Percentiles rank a stretch among this genome's conserved stretches.
Evolutionary conservation across 2,113 vertebrate genomes (phyloP).

Genomic region (Sardina pilchardus): DNA sequence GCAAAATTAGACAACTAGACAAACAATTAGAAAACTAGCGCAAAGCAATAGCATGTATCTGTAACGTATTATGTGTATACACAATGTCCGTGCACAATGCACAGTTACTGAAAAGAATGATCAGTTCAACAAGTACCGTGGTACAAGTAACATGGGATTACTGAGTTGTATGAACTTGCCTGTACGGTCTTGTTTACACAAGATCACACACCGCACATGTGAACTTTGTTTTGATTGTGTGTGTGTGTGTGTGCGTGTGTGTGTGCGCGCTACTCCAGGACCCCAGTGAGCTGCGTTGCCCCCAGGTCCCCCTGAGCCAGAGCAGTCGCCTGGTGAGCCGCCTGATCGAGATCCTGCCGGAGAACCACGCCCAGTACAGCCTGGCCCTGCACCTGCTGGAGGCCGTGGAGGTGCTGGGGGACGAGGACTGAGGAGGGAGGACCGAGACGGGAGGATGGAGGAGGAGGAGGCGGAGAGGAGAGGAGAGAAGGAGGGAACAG

Average conservation of each 20-base stretch:
- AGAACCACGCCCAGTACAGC: constrained; percentile 90
- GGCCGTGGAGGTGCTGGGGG: constrained; percentile 79
- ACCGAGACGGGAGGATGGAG: neutral
- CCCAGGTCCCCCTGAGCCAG: constrained; percentile 78
- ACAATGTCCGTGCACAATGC: neutral
- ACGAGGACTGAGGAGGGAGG: constrained; percentile 53
- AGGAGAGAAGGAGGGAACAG: neutral
- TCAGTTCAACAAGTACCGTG: neutral
- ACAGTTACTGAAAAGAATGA: neutral
- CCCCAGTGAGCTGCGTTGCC: constrained; percentile 84
- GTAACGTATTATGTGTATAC: neutral
- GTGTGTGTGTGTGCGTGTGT: constrained; percentile 22
- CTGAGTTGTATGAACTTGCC: neutral
- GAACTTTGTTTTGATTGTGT: neutral
- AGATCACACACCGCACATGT: neutral
- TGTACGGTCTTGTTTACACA: neutral
- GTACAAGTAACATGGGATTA: neutral
- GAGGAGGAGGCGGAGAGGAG: neutral
- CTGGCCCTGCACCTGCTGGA: constrained; percentile 91
- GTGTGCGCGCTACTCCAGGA: constrained; percentile 70
- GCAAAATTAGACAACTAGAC: too few species aligned
- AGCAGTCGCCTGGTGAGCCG: constrained; percentile 83
- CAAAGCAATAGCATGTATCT: neutral
- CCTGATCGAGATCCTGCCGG: constrained; percentile 89
- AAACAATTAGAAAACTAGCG: too few species aligned